Evolutionary conservation across 2,797 vertebrate species (phyloP).

Genomic region (Danionella dracula): DNA sequence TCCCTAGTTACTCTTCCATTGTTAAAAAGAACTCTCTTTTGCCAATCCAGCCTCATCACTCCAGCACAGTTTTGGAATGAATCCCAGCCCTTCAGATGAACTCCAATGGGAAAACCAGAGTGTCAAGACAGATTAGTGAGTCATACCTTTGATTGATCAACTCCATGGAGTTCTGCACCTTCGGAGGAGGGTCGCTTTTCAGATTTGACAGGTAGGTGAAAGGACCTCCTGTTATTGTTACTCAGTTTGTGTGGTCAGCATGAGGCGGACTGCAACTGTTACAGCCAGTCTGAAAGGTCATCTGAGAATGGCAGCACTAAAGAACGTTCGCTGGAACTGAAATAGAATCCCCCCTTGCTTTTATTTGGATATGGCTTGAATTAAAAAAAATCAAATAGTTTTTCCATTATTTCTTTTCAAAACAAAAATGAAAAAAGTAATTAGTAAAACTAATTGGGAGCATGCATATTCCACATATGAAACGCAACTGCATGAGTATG

Average conservation of each 20-base stretch:
- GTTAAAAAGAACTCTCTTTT: constrained; percentile 47
- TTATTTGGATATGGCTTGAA: too few relatives aligned
- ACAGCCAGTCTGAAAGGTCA: constrained; percentile 51
- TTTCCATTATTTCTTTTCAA: too few relatives aligned
- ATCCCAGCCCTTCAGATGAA: constrained; percentile 62
- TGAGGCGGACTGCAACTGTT: constrained; percentile 49
- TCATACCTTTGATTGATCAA: constrained; percentile 67
- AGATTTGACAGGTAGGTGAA: constrained; percentile 63
- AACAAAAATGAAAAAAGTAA: too few relatives aligned
- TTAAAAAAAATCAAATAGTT: too few relatives aligned
- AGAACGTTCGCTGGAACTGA: background rate
- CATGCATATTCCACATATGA: too few relatives aligned
- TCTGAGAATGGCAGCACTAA: background rate
- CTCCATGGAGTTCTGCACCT: constrained; percentile 61
- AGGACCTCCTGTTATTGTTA: constrained; percentile 56
- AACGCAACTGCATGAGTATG: too few relatives aligned
- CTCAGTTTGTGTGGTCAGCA: constrained; percentile 53
- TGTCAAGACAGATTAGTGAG: constrained; percentile 74
- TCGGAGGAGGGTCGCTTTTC: constrained; percentile 48
- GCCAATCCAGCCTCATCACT: constrained; percentile 50
- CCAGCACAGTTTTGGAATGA: constrained; percentile 56
- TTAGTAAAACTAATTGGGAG: too few relatives aligned
- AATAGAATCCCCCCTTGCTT: background rate
- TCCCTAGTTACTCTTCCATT: too few relatives aligned
- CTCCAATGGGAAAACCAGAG: constrained; percentile 62